Percentiles rank a stretch among this genome's conserved stretches.
phyloP scores from a whole-genome alignment of 2,888 invertebrate genomes.

The Girardia tigrina region DNA sequence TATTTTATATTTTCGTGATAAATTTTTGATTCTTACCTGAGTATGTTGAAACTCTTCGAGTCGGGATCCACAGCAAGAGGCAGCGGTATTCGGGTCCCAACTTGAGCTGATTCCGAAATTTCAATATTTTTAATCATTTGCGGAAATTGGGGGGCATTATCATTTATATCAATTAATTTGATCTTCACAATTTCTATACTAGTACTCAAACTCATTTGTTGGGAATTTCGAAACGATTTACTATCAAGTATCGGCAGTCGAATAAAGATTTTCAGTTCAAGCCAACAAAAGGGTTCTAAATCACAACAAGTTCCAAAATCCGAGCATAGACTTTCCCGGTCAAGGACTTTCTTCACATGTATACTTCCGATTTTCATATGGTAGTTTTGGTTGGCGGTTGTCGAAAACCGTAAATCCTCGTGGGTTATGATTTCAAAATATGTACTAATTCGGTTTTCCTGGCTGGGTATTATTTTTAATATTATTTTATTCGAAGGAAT shows the following conservation, averaged over 20 bases:
- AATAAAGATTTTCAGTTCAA: not conserved
- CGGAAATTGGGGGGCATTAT: slow-evolving; percentile 28
- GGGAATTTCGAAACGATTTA: not conserved
- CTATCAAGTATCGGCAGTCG: not conserved
- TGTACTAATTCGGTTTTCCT: not conserved
- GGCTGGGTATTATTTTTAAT: not conserved
- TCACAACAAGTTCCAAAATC: slow-evolving; percentile 13
- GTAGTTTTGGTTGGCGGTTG: not conserved
- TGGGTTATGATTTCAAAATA: not conserved
- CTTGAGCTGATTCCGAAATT: slow-evolving; percentile 24
- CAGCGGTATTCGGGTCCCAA: slow-evolving; percentile 25
- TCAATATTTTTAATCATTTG: not conserved
- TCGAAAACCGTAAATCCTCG: not conserved
- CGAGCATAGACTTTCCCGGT: not conserved
- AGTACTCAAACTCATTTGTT: not conserved
- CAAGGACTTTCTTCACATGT: not conserved
- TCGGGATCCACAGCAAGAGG: slow-evolving; percentile 27
- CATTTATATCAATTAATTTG: slow-evolving; percentile 30
- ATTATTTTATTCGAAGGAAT: not conserved
- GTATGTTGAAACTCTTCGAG: slow-evolving; percentile 23
- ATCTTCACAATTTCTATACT: not conserved
- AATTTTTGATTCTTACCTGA: slow-evolving; percentile 25
- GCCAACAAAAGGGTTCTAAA: not conserved
- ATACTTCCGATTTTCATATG: not conserved
- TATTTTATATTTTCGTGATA: no score